Base-by-base conservation (phyloP, 37 sponge, comb jelly and placozoan genomes). In the Spongia lamella region DNA sequence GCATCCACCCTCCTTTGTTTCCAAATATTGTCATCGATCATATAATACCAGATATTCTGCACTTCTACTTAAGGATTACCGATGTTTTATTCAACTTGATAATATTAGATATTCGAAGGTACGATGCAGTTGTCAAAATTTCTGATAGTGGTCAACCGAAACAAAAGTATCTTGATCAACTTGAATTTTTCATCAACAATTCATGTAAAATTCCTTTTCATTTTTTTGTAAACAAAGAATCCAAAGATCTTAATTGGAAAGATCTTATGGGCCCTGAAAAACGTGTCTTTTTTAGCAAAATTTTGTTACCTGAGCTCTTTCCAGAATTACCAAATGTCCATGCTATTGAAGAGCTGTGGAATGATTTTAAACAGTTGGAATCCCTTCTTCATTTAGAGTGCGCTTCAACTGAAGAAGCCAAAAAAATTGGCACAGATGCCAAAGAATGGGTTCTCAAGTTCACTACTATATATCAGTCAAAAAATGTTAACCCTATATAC, bases 41-140 rank as follows among this genome's bases (percentile, higher is more conserved):
- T 57, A 62, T 69, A 26, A 60, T 79, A n/a, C 68, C 69, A 39
- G 80, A 79, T 51, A 56, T 54, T 32, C 71, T 79, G 0, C 80
- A 79, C 36, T 62, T 79, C 38, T 79, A 69, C 61, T 21, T 79
- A 2, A 3, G 80, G 1, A 47, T 79, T 11, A n/a, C 71, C 7
- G 80, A 79, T 52, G 80, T 79, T 20, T 49, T 79, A 2, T 62
- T 81, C 17, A 38, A 72, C 29, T 65, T 51, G 20, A 54, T 81
- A 13, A 61, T 81, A 34, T 2, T 26, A 13, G 79, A 66, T 1
- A 30, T 77, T 17, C 25, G 36, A 49, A 7, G 65, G 26, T 54
- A 63, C 11, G 67, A 77, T 65, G 35, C 53, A 43, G 7, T 43
- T 43, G n/a, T n/a, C n/a, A 43, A 9, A 5, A 9, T 5, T 13